Conservation (phyloP, 2,113 vertebrate genomes). For the Muntiacus reevesi region DNA sequence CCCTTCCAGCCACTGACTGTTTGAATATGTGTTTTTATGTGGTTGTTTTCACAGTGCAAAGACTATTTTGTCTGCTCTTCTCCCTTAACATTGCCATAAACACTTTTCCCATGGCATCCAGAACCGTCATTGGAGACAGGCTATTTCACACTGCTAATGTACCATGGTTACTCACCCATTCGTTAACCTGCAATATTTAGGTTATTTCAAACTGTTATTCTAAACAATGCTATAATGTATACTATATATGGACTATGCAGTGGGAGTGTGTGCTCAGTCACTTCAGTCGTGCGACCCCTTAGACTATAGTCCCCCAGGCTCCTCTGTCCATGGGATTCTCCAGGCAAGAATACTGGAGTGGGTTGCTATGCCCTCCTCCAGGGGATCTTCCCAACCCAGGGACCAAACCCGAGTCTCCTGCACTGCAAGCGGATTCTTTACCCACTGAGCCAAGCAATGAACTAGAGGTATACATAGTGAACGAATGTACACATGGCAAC, state of each 20-base stretch:
- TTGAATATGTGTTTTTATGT: constrained; percentile 1
- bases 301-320: not conserved
- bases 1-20: not conserved
- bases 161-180: not conserved
- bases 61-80: constrained; percentile 3
- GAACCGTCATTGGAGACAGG: not conserved
- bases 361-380: not conserved
- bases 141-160: not conserved
- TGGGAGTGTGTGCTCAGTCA: not conserved
- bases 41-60: not conserved
- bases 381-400: not conserved
- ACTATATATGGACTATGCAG: not conserved
- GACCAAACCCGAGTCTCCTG: not conserved
- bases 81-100: not conserved
- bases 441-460: not conserved
- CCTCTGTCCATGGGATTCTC: not conserved
- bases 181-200: not conserved
- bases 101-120: not conserved
- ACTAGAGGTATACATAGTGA: not conserved
- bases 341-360: not conserved
- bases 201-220: not conserved
- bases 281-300: not conserved
- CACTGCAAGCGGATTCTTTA: not conserved
- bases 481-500: not conserved
- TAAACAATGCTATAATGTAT: not conserved